Conservation (phyloP, 2,113 vertebrate species). For the Pao palembangensis region DNA sequence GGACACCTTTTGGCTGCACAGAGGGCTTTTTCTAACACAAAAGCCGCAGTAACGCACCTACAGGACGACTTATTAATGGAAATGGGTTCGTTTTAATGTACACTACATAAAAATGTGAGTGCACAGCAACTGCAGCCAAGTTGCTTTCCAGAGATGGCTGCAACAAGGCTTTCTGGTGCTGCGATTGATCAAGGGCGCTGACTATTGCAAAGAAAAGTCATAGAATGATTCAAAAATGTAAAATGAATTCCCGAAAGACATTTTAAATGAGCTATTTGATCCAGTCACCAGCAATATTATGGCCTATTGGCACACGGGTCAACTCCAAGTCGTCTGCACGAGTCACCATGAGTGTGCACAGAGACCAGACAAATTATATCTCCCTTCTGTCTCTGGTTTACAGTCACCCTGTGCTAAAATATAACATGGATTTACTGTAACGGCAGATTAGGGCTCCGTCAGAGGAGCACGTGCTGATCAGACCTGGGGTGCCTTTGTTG, state of each 20-base stretch:
- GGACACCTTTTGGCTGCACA: neutral
- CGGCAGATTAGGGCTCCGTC: constrained; percentile 37
- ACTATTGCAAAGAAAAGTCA: too few relatives aligned
- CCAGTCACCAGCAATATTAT: too few relatives aligned
- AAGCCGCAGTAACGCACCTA: neutral
- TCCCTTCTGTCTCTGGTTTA: constrained; percentile 26
- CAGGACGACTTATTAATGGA: neutral
- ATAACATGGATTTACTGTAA: constrained; percentile 57
- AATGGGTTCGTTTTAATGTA: neutral
- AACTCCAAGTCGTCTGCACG: constrained; percentile 16
- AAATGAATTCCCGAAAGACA: too few relatives aligned
- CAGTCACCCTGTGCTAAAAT: constrained; percentile 35
- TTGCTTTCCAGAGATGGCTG: too few relatives aligned
- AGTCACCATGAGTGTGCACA: constrained; percentile 31
- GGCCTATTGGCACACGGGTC: constrained; percentile 1
- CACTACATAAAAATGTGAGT: neutral
- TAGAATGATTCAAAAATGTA: too few relatives aligned
- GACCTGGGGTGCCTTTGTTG: constrained; percentile 43
- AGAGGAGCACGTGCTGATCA: constrained; percentile 30
- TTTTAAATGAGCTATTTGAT: too few relatives aligned
- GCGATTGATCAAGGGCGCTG: too few relatives aligned
- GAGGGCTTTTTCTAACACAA: neutral
- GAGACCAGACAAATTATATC: constrained; percentile 27
- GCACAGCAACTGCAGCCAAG: neutral
- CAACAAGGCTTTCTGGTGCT: too few relatives aligned